phyloP scores from a whole-genome alignment of 37 sponge, comb jelly and placozoan species.

The Oopsacas minuta region DNA sequence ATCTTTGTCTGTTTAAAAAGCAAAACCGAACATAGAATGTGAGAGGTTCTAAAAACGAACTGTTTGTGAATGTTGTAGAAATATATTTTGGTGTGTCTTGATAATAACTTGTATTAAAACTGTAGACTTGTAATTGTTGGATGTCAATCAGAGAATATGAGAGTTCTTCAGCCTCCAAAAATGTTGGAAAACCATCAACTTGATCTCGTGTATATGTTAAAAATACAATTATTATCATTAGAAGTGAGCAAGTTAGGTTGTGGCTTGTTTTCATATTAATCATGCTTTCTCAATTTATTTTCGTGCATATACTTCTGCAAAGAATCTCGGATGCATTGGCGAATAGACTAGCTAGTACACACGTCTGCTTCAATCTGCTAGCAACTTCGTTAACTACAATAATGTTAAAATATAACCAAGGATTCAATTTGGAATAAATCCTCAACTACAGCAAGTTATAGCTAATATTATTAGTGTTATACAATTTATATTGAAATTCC shows the following conservation, averaged over 20 bases:
- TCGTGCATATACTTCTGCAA: background rate
- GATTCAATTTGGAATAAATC: background rate
- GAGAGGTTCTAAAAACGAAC: background rate
- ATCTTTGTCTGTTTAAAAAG: background rate
- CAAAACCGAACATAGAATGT: slow-evolving; percentile 5
- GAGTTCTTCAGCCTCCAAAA: background rate
- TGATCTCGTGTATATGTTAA: background rate
- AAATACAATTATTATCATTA: background rate
- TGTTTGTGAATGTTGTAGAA: background rate
- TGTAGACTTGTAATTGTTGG: background rate
- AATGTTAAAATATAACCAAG: background rate
- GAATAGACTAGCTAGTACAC: background rate
- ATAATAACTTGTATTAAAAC: background rate
- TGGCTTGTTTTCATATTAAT: background rate
- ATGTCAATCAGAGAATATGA: background rate
- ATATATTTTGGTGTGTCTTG: background rate
- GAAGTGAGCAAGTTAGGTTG: background rate
- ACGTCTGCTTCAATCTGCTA: background rate
- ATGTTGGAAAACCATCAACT: background rate
- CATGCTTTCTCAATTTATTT: background rate
- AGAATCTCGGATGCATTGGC: background rate
- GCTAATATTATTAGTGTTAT: background rate
- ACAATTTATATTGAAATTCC: background rate
- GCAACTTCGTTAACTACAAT: background rate
- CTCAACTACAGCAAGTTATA: background rate